Conservation (phyloP, 2,888 invertebrate species). For the Axea sp. region DNA sequence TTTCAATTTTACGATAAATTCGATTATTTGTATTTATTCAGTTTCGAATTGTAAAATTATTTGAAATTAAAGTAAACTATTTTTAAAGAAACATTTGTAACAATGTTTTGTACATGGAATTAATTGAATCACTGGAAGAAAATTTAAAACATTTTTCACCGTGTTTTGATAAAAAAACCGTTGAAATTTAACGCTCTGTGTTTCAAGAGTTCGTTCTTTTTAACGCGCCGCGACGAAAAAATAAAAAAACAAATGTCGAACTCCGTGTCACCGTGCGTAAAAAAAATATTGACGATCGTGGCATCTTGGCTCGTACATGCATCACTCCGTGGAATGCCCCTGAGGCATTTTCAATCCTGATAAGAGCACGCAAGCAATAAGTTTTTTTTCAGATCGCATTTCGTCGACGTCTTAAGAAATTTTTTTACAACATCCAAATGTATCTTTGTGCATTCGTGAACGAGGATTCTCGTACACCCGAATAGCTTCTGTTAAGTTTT, state of each 20-base stretch:
- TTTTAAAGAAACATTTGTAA: no score
- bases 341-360: slow-evolving; percentile 31
- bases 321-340: slow-evolving; percentile 12
- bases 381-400: slow-evolving; percentile 20
- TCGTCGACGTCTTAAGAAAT: slow-evolving; percentile 17
- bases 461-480: background rate
- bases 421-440: background rate
- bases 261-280: background rate
- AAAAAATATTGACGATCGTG: slow-evolving; percentile 24
- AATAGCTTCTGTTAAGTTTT: slow-evolving; percentile 4
- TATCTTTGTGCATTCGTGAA: background rate
- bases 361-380: slow-evolving; percentile 5
- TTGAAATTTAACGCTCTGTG: no score
- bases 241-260: no score
- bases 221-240: background rate
- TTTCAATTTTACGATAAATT: no score
- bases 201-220: no score
- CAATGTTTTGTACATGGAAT: no score
- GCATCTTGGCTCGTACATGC: slow-evolving; percentile 4
- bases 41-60: no score
- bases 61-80: no score
- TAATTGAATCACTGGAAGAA: no score
- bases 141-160: no score
- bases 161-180: no score
- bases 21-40: no score